Evolutionary conservation across 2,888 invertebrate species (phyloP).

Genomic region (Acrocera orbiculus): DNA sequence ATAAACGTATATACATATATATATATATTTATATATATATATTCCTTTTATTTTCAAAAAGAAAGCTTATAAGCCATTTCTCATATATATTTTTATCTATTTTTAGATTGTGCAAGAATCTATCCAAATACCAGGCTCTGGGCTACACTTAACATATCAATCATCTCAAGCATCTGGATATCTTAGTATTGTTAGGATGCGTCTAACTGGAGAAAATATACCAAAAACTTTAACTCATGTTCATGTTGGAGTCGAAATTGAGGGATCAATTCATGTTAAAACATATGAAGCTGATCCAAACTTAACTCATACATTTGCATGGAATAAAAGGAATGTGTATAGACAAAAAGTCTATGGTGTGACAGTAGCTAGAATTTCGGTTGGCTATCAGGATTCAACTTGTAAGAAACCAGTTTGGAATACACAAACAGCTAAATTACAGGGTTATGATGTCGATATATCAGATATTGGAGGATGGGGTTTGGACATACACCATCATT

Average conservation of each 20-base stretch:
- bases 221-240: constrained; percentile 72
- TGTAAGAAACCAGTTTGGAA: constrained; percentile 87
- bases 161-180: constrained; percentile 91
- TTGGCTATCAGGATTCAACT: constrained; percentile 86
- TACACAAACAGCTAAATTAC: constrained; percentile 79
- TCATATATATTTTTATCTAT: constrained; percentile 7
- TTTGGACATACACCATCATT: constrained; percentile 93
- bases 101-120: constrained; percentile 88
- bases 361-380: constrained; percentile 70
- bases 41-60: too few species aligned
- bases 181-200: constrained; percentile 80
- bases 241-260: constrained; percentile 81
- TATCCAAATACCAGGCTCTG: constrained; percentile 83
- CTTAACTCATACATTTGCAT: constrained; percentile 87
- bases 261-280: constrained; percentile 80
- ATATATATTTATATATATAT: too few species aligned
- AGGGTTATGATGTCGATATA: constrained; percentile 91
- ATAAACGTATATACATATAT: neutral
- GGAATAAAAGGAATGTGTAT: constrained; percentile 96
- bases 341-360: constrained; percentile 88
- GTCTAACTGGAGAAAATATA: constrained; percentile 61
- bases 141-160: constrained; percentile 84
- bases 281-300: constrained; percentile 93
- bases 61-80: too few species aligned
- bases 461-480: constrained; percentile 98